These are phyloP conservation scores for Strongylocentrotus purpuratus DNA, from an alignment of 35 echinoderm and acorn worm genomes.

Conservation along the genomic window DNA sequence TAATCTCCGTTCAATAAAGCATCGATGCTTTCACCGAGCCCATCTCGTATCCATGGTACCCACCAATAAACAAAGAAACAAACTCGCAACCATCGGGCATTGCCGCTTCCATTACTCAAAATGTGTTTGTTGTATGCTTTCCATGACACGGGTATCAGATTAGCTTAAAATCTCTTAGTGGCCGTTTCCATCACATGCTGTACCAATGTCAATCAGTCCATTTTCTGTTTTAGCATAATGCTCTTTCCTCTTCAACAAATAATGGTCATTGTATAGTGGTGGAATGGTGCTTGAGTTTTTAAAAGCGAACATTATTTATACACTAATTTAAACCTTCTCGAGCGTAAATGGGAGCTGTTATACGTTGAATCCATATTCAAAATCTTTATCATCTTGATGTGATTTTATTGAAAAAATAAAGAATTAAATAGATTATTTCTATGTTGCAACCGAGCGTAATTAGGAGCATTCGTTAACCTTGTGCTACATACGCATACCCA, in stretches of 20 bases:
- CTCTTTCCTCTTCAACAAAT: neutral
- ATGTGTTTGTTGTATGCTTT: neutral
- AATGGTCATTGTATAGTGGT: neutral
- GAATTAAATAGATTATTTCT: too few species aligned
- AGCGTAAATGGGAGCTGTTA: too few species aligned
- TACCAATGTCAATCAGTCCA: neutral
- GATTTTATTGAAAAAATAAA: too few species aligned
- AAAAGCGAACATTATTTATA: neutral
- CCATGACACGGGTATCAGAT: neutral
- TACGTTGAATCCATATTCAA: too few species aligned
- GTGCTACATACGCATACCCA: too few species aligned
- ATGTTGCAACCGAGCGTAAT: too few species aligned
- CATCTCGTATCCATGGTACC: neutral
- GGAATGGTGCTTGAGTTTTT: neutral
- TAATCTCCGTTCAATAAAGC: constrained; percentile 17
- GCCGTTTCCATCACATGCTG: neutral
- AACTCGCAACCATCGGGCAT: neutral
- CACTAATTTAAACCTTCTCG: too few species aligned
- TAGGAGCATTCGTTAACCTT: too few species aligned
- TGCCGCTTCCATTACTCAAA: constrained; percentile 16
- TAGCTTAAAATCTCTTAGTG: neutral
- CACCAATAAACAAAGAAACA: neutral
- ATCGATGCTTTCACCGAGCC: constrained; percentile 15
- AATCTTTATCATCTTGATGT: too few species aligned
- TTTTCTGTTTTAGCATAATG: neutral